phyloP scores from a whole-genome alignment of 2,797 vertebrate genomes.

The Cetoscarus ocellatus region DNA sequence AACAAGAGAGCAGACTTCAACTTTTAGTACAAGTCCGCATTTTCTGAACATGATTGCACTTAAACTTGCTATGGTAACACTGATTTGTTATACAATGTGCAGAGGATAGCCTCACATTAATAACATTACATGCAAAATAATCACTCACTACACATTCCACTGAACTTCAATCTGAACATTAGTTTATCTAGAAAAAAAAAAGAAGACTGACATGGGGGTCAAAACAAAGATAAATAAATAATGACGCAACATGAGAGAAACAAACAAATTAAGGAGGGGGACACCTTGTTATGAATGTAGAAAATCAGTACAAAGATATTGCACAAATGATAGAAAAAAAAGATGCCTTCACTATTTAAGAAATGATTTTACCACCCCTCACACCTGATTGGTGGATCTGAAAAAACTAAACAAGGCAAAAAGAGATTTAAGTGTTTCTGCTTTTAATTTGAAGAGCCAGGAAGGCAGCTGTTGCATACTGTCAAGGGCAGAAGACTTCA shows the following conservation, averaged over 20 bases:
- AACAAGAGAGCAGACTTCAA: slow-evolving; percentile 86
- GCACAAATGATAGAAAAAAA: slow-evolving; percentile 78
- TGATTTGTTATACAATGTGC: slow-evolving; percentile 92
- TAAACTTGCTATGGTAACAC: slow-evolving; percentile 90
- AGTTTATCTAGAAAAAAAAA: too few relatives aligned
- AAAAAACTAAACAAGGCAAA: slow-evolving; percentile 69
- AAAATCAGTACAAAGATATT: slow-evolving; percentile 84
- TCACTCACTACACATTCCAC: slow-evolving; percentile 85
- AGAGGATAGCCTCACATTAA: slow-evolving; percentile 89
- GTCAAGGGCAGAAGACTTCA: slow-evolving; percentile 42
- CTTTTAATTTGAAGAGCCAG: slow-evolving; percentile 49
- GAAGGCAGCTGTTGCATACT: slow-evolving; percentile 70
- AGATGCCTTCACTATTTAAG: slow-evolving; percentile 61
- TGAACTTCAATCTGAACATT: slow-evolving; percentile 77
- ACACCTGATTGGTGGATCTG: slow-evolving; percentile 50
- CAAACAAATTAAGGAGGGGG: slow-evolving; percentile 54
- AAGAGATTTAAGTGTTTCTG: slow-evolving; percentile 36
- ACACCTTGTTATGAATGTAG: slow-evolving; percentile 74
- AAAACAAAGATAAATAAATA: slow-evolving; percentile 77
- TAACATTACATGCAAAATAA: slow-evolving; percentile 90
- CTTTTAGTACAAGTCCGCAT: slow-evolving; percentile 86
- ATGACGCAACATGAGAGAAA: slow-evolving; percentile 62
- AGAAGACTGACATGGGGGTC: slow-evolving; percentile 68
- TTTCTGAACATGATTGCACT: slow-evolving; percentile 92
- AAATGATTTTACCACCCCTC: slow-evolving; percentile 67